Evolutionary conservation across 2,113 vertebrate genomes (phyloP).

Genomic region (Sminthopsis crassicaudata): DNA sequence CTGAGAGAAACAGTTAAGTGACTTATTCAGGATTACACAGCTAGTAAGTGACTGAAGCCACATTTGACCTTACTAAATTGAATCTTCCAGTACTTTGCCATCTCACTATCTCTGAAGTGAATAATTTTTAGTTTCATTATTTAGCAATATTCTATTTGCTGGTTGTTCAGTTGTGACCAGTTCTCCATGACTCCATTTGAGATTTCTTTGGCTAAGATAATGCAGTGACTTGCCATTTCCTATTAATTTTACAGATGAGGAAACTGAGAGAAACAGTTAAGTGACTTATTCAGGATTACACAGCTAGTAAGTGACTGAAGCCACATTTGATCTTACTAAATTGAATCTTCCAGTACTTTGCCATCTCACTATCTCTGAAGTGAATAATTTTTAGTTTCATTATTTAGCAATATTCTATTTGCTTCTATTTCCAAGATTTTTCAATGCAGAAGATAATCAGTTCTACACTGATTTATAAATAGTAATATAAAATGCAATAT

Average conservation of each 20-base stretch:
- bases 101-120: not conserved
- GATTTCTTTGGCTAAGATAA: not conserved
- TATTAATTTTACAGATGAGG: not conserved
- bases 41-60: not conserved
- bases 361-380: not conserved
- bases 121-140: too few relatives aligned
- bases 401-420: not conserved
- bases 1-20: not conserved
- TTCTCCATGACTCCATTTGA: not conserved
- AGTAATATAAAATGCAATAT: not conserved
- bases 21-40: not conserved
- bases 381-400: not conserved
- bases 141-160: too few relatives aligned
- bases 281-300: not conserved
- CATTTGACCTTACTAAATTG: not conserved
- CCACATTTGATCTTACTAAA: not conserved
- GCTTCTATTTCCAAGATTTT: not conserved
- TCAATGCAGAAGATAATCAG: not conserved
- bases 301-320: not conserved
- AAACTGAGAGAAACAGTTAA: not conserved
- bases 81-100: not conserved
- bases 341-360: not conserved
- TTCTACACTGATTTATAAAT: not conserved
- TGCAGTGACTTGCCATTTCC: not conserved
- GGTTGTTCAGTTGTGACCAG: not conserved